phyloP scores from a whole-genome alignment of 1,140 invertebrate species.

The Drosophila pseudoananassae region DNA sequence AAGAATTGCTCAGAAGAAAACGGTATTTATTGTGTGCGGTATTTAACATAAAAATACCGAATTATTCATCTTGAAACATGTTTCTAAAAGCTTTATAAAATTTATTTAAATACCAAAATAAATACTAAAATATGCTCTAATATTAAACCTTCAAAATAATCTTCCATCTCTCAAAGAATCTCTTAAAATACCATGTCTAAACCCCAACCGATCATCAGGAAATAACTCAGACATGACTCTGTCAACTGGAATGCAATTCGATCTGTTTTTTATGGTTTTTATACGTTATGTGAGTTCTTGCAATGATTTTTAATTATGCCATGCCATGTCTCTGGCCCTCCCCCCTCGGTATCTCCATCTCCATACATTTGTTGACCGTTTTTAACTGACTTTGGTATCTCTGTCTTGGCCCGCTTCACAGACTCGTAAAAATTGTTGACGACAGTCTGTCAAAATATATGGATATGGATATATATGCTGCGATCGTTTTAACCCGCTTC shows the following conservation, averaged over 20 bases:
- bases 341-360: too few relatives aligned
- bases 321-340: conserved; percentile 10
- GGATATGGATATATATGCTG: conserved; percentile 10
- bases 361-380: too few relatives aligned
- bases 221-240: conserved; percentile 5
- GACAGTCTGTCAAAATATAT: conserved; percentile 70
- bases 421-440: conserved; percentile 72
- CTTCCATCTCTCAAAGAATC: not conserved
- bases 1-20: not conserved
- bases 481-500: too few relatives aligned
- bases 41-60: too few relatives aligned
- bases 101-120: too few relatives aligned
- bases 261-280: conserved; percentile 14
- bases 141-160: not conserved
- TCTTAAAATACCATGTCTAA: not conserved
- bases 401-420: conserved; percentile 24
- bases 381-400: conserved; percentile 1
- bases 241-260: conserved; percentile 31
- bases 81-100: too few relatives aligned
- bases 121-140: not conserved
- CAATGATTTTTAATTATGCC: conserved; percentile 64
- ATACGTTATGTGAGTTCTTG: conserved; percentile 19
- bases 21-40: too few relatives aligned
- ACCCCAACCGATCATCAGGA: not conserved
- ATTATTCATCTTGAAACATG: too few relatives aligned